Evolutionary conservation across 2,113 vertebrate species (phyloP), one percentile per base, ranked within the genome.

Genomic region (Monopterus albus): DNA sequence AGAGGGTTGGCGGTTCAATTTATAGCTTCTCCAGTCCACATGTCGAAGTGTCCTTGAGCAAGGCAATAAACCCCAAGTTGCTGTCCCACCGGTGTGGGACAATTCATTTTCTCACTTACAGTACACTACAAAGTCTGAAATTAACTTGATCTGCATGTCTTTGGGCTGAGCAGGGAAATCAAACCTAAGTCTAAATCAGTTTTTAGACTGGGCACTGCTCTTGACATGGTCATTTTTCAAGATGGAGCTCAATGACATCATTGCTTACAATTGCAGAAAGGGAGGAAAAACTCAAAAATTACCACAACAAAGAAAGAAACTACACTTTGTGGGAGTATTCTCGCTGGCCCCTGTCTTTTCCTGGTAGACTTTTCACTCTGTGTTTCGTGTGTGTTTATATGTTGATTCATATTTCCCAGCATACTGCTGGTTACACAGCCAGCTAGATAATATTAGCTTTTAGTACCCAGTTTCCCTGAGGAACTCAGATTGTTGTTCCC

Each of bases 321-420:
- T 46, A 29, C 21, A 67, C 25, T 53, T 20, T 12, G 45, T 51
- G 63, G 18, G 18, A 53, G 5, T 28, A 15, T 55, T 68, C 7
- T 49, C 39, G 23, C 18, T 11, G 7, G 29, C 18, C 13, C 18
- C 7, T 33, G 29, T 20, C n/a, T 31, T 60, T 45, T 45, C 38
- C 47, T 56, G 17, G 50, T 64, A 31, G 18, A 7, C 38, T 47
- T 56, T 68, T 62, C 18, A 55, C 26, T 61, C 8, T 28, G 25
- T 47, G 39, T 53, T 72, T 72, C 28, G 35, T 72, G 10, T 33
- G 12, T 72, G 15, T 72, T 66, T 42, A 36, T 8, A 61, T 23
- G 13, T 75, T 38, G 46, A 33, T 53, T 72, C 42, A 40, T 23
- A 50, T 56, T 67, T 49, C 18, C 59, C 25, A 7, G 10, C 23